Conservation (phyloP, 2,113 vertebrate genomes). For the Rutilus rutilus region DNA sequence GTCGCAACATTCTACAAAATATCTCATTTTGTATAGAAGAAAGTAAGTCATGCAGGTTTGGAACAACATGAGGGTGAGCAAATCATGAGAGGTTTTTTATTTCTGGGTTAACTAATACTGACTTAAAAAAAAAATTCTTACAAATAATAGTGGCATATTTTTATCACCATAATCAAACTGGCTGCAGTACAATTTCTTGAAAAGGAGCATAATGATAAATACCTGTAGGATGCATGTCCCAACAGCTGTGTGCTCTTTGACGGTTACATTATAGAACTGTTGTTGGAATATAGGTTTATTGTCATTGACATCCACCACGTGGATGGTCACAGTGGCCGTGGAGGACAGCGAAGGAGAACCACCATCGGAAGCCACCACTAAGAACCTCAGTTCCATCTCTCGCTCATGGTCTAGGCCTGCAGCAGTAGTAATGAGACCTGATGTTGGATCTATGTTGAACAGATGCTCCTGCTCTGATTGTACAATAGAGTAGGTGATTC, state of each 20-base stretch:
- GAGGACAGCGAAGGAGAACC: slow-evolving; percentile 79
- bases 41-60: not conserved
- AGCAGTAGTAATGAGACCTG: slow-evolving; percentile 78
- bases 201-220: slow-evolving; percentile 35
- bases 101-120: not conserved
- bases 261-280: slow-evolving; percentile 80
- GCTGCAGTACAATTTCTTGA: not conserved
- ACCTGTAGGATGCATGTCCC: slow-evolving; percentile 89
- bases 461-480: slow-evolving; percentile 61
- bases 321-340: slow-evolving; percentile 79
- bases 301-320: slow-evolving; percentile 87
- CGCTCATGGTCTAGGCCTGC: slow-evolving; percentile 81
- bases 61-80: not conserved
- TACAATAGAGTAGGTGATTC: slow-evolving; percentile 77
- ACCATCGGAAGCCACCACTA: slow-evolving; percentile 81
- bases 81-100: not conserved
- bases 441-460: slow-evolving; percentile 76
- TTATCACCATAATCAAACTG: not conserved
- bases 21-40: not conserved
- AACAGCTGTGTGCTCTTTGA: slow-evolving; percentile 78
- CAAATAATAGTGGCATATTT: not conserved
- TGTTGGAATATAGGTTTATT: slow-evolving; percentile 86
- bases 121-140: no score
- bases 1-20: not conserved
- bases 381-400: slow-evolving; percentile 75